A percentile compares a stretch with the other conserved stretches of the same genome.
phyloP scores from a whole-genome alignment of 2,113 vertebrate genomes.

The Tachuris rubrigastra region DNA sequence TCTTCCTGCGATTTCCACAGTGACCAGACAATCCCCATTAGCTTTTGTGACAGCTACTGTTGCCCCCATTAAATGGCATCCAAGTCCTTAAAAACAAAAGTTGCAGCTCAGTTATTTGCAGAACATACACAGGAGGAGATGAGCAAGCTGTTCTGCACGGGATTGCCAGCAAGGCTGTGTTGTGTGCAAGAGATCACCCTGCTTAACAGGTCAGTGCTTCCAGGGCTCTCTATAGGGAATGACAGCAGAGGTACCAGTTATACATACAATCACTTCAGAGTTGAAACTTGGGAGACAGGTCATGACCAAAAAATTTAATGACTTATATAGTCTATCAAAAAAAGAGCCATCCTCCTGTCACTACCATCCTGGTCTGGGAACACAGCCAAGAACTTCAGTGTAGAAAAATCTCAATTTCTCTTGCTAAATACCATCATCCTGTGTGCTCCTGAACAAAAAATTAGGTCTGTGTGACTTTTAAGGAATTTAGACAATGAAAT shows the following conservation, averaged over 20 bases:
- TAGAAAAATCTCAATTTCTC: neutral
- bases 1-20: neutral
- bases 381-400: neutral
- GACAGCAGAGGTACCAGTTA: neutral
- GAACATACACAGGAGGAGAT: neutral
- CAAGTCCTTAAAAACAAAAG: neutral
- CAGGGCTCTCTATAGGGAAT: neutral
- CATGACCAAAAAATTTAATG: neutral
- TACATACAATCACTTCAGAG: neutral
- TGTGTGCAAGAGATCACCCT: neutral
- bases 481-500: neutral
- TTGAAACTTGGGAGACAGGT: neutral
- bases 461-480: neutral
- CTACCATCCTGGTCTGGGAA: neutral
- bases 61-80: rapidly evolving
- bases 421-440: neutral
- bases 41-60: neutral
- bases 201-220: neutral
- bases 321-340: neutral
- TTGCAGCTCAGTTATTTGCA: neutral
- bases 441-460: neutral
- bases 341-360: neutral
- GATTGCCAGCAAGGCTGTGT: neutral
- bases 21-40: neutral
- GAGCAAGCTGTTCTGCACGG: neutral